Conservation (phyloP, 2,797 vertebrate genomes). For the Macropodus opercularis region DNA sequence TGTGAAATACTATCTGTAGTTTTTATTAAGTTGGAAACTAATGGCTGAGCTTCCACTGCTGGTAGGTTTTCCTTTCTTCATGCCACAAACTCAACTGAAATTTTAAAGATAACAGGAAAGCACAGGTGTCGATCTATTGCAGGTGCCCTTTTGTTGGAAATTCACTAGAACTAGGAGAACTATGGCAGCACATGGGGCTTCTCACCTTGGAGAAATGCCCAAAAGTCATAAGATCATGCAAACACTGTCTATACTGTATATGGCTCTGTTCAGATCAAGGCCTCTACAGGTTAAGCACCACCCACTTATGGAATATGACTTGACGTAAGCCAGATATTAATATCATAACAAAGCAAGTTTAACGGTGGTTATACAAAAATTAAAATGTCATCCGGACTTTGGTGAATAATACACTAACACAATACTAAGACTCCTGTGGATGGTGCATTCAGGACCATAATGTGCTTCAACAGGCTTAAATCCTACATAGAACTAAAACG, state of each 20-base stretch:
- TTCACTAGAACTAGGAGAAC: conserved; percentile 21
- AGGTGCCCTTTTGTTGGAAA: conserved; percentile 51
- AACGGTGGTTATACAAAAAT: conserved; percentile 13
- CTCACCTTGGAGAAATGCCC: conserved; percentile 53
- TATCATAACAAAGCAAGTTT: conserved; percentile 7
- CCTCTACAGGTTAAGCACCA: conserved; percentile 7
- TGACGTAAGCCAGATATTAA: conserved; percentile 32
- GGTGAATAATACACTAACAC: conserved; percentile 1
- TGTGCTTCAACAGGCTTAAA: not conserved
- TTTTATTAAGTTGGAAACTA: not conserved
- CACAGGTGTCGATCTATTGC: conserved; percentile 42
- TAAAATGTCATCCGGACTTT: conserved; percentile 13
- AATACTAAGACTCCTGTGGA: not conserved
- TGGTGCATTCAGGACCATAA: not conserved
- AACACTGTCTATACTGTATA: conserved; percentile 59
- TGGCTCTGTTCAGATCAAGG: conserved; percentile 46
- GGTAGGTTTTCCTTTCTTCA: not conserved
- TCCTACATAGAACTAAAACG: not conserved
- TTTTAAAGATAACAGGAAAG: not conserved
- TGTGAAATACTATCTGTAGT: not conserved
- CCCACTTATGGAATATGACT: conserved; percentile 8
- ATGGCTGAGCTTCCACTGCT: not conserved
- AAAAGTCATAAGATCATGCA: conserved; percentile 52
- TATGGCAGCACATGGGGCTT: conserved; percentile 29
- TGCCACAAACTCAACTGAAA: conserved; percentile 32